Percentiles rank a stretch among this genome's conserved stretches.
Conservation (phyloP, 1,140 invertebrate genomes). For the Drosophila watanabei region DNA sequence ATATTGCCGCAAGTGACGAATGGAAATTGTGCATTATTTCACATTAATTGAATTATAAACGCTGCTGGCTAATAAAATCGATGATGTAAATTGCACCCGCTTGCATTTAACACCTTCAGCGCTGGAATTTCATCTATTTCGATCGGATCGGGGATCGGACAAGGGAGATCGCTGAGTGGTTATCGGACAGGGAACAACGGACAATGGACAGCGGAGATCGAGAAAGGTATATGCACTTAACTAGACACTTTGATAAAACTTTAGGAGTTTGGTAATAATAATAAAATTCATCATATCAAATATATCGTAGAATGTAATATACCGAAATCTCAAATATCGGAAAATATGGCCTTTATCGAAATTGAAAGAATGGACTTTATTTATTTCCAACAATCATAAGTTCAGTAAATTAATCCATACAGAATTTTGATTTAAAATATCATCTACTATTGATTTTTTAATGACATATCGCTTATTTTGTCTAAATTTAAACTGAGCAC, state of each 20-base stretch:
- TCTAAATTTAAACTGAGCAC: too few relatives aligned
- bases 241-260: background rate
- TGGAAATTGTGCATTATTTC: constrained; percentile 58
- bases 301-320: background rate
- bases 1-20: background rate
- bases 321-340: background rate
- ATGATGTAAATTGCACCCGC: constrained; percentile 79
- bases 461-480: too few relatives aligned
- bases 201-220: background rate
- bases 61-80: constrained; percentile 79
- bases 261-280: background rate
- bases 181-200: background rate
- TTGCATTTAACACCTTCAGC: constrained; percentile 78
- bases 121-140: constrained; percentile 82
- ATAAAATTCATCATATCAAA: too few relatives aligned
- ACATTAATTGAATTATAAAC: constrained; percentile 82
- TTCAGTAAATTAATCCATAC: too few relatives aligned
- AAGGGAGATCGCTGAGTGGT: background rate
- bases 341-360: too few relatives aligned
- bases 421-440: too few relatives aligned
- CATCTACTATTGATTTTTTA: too few relatives aligned
- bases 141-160: background rate
- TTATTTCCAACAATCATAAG: too few relatives aligned
- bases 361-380: too few relatives aligned
- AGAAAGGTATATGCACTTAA: constrained; percentile 11